Conservation (phyloP, 2,797 vertebrate genomes). For the Eulemur albifrons region DNA sequence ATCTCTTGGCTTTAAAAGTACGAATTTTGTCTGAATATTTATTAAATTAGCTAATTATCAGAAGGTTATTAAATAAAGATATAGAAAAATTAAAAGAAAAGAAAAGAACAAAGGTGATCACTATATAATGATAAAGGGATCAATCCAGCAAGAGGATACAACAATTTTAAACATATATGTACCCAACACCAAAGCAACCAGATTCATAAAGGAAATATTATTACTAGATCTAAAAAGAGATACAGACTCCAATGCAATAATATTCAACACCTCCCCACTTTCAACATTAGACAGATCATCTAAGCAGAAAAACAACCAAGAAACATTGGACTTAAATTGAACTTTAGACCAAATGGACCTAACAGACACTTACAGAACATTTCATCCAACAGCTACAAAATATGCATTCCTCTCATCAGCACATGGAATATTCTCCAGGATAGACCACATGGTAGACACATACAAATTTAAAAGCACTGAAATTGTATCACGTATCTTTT, state of each 20-base stretch:
- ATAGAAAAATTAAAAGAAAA: background rate
- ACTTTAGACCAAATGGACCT: background rate
- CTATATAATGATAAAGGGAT: background rate
- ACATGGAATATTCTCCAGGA: background rate
- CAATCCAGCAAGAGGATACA: background rate
- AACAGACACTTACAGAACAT: background rate
- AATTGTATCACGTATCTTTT: background rate
- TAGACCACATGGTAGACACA: background rate
- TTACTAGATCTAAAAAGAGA: background rate
- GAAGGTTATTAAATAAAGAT: background rate
- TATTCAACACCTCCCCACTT: background rate
- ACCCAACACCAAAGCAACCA: background rate
- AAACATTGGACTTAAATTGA: background rate
- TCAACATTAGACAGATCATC: background rate
- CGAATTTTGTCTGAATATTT: background rate
- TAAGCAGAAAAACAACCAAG: background rate
- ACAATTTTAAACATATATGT: background rate
- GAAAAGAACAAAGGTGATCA: background rate
- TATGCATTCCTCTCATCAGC: background rate
- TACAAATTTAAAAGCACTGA: background rate
- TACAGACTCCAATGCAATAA: background rate
- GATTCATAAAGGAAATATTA: background rate
- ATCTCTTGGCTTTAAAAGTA: background rate
- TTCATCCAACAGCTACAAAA: background rate
- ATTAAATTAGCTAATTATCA: background rate